Evolutionary conservation across 2,888 invertebrate species (phyloP), one percentile per base, ranked within the genome.

Genomic region (Nymphalis urticae): DNA sequence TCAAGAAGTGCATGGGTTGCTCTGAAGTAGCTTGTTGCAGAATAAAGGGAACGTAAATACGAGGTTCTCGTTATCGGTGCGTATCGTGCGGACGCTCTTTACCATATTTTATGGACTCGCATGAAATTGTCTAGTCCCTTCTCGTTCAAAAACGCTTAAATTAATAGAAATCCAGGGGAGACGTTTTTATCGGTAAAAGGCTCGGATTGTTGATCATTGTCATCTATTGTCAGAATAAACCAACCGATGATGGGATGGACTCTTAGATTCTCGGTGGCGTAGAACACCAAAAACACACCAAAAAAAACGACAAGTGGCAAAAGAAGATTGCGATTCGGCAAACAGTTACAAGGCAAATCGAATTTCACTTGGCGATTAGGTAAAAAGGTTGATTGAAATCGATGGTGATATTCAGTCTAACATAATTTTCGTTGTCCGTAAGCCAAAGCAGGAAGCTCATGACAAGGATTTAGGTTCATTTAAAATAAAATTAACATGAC

Each of bases 101-200:
- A 63, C 13, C 21, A 53, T 53, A 53, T 63, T 54, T 24, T 63
- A 21, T 53, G 53, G 63, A 54, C 3, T 19, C 42, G 42, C 47
- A 16, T 63, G 27, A 63, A 63, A 42, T 47, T 63, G 47, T 54
- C 54, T 21, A 54, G 63, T 27, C 63, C 63, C 21, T 63, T 63
- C 21, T 53, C 63, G 1, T 63, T 63, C 17, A 63, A 63, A 48
- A 48, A 6, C 9, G 27, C 63, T 8, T 54, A 42, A 63, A 63
- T 63, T 53, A 63, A 63, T 54, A 54, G 42, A 63, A 63, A 53
- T 54, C 54, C 81, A 81, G 60, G 24, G 24, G 48, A 60, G 5
- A 48, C 24, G 8, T 48, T 47, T 48, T 60, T 48, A 16, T 42
- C 53, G 17, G 19, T 63, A 47, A 53, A 47, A 36, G 63, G 63